phyloP scores from a whole-genome alignment of 2,888 invertebrate genomes.

The Alentia gelatinosa region DNA sequence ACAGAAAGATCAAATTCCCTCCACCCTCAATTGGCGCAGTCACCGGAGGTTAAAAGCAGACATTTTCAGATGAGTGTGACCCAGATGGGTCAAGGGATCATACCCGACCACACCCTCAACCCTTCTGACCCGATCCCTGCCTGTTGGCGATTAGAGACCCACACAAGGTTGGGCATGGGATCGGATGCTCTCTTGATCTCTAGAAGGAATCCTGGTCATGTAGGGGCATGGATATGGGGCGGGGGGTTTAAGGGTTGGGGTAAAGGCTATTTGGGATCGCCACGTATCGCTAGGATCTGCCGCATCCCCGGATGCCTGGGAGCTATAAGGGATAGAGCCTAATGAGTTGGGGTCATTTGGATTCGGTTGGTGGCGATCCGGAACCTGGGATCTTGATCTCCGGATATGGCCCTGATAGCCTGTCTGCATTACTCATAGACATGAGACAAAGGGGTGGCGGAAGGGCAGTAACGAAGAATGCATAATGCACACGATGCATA shows the following conservation, averaged over 20 bases:
- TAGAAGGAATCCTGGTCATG: no score
- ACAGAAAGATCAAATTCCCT: not conserved
- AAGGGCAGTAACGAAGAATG: not conserved
- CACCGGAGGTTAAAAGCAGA: not conserved
- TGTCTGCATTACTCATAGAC: not conserved
- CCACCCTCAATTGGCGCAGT: not conserved
- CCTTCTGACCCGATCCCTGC: not conserved
- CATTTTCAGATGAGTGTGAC: not conserved
- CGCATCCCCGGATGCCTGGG: not conserved
- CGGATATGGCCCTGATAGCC: not conserved
- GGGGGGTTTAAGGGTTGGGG: not conserved
- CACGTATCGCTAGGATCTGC: not conserved
- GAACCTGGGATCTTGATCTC: slow-evolving; percentile 2
- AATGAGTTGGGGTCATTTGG: not conserved
- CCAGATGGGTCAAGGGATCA: not conserved
- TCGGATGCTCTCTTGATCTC: not conserved
- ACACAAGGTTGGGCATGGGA: not conserved
- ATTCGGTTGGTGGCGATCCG: not conserved
- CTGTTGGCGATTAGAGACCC: not conserved
- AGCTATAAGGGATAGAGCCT: not conserved
- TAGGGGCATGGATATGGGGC: no score
- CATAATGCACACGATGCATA: no score
- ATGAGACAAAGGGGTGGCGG: not conserved
- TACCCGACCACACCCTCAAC: not conserved
- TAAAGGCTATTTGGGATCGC: not conserved